Percentiles rank a stretch among this genome's conserved stretches.
These are phyloP conservation scores for Patella pellucida DNA, from an alignment of 2,888 invertebrate genomes.

Conservation along the genomic window DNA sequence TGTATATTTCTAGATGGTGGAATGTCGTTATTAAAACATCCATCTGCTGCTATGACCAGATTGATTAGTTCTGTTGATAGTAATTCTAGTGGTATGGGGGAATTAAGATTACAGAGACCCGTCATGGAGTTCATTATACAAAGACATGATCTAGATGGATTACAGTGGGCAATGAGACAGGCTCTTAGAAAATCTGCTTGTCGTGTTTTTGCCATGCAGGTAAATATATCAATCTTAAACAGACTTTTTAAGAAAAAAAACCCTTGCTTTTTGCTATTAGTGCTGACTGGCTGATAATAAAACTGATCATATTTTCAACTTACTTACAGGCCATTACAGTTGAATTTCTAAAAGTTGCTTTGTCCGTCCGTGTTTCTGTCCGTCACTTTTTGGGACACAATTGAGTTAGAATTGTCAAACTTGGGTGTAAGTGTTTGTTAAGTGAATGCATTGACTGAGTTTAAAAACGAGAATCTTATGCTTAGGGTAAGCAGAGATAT, in stretches of 20 bases:
- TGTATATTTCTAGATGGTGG: conserved; percentile 77
- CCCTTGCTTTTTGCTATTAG: background rate
- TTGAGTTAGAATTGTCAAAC: too few species aligned
- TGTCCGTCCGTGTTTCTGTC: too few species aligned
- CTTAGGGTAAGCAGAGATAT: too few species aligned
- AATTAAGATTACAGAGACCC: conserved; percentile 79
- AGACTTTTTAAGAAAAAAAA: background rate
- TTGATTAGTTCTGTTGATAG: conserved; percentile 73
- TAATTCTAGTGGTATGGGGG: conserved; percentile 40
- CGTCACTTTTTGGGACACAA: too few species aligned
- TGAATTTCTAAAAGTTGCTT: too few species aligned
- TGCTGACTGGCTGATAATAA: background rate
- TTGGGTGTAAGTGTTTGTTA: too few species aligned
- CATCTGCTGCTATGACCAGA: conserved; percentile 87
- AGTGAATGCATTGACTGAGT: too few species aligned
- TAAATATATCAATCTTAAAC: conserved; percentile 54
- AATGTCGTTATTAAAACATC: conserved; percentile 87
- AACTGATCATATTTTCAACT: too few species aligned
- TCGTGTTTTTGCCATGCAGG: conserved; percentile 87
- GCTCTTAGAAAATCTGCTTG: conserved; percentile 80
- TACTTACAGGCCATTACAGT: too few species aligned
- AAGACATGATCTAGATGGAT: conserved; percentile 86
- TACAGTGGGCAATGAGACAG: conserved; percentile 89
- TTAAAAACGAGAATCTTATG: too few species aligned
- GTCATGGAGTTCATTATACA: conserved; percentile 85